phyloP scores from a whole-genome alignment of 2,888 invertebrate genomes.

The Acronicta aceris region DNA sequence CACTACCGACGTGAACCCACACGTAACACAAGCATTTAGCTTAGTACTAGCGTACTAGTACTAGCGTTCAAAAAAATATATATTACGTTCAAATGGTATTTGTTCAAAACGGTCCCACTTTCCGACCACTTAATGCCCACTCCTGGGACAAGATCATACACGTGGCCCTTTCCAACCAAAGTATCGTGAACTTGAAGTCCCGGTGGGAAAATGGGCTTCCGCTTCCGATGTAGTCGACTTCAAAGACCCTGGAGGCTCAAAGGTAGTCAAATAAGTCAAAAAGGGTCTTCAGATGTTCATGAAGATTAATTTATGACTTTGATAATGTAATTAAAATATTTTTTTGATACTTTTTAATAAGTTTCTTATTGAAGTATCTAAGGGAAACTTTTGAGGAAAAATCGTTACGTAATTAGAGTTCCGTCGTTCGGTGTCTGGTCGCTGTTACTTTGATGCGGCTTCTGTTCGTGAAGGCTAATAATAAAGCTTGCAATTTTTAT shows the following conservation, averaged over 20 bases:
- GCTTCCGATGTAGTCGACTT: constrained; percentile 42
- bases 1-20: no score
- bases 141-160: constrained; percentile 42
- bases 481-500: constrained; percentile 30
- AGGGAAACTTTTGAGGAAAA: constrained; percentile 30
- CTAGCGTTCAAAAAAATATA: no score
- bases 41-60: no score
- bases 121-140: constrained; percentile 30
- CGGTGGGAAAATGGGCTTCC: constrained; percentile 46
- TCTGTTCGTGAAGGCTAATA: constrained; percentile 30
- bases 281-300: constrained; percentile 46
- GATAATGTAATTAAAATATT: constrained; percentile 61
- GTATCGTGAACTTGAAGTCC: constrained; percentile 48
- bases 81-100: constrained; percentile 2
- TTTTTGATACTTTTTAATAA: constrained; percentile 37
- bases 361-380: constrained; percentile 40
- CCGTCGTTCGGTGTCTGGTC: constrained; percentile 25
- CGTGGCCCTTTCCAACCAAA: constrained; percentile 20
- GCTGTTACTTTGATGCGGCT: constrained; percentile 25
- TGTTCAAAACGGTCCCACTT: constrained; percentile 9
- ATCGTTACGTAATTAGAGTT: constrained; percentile 37
- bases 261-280: constrained; percentile 41
- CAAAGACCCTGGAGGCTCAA: constrained; percentile 49
- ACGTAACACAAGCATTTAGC: no score
- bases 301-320: constrained; percentile 63